Base-by-base conservation (phyloP, 30 jellyfish, hydroid and myxozoan species). In the Cassiopea xamachana region DNA sequence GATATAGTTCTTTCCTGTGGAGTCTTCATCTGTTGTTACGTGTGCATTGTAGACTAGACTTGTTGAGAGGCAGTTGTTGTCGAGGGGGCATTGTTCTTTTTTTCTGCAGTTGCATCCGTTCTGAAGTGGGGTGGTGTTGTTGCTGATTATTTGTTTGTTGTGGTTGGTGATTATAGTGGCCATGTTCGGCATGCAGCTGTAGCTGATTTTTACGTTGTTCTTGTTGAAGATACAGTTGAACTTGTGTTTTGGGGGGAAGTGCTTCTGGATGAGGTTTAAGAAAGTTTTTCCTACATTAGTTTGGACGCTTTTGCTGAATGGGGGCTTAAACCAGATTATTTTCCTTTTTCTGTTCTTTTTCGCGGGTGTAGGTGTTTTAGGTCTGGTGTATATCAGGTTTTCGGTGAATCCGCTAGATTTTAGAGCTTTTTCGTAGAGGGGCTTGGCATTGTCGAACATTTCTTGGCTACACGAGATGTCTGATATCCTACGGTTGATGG, bases 401-500 rank as follows among this genome's bases (percentile, higher is more conserved):
- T 84, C 60, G 69, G 61, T 48, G 97, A 15, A 75, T 49, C 80
- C 85, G 62, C 81, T 73, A 60, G 92, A 27, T 51, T 83, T 62
- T 46, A 84, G 96, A 64, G 97, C 93, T 46, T 73, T 69, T 58
- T 91, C 89, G 87, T 91, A 85, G 73, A 77, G 43, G 72, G 96
- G 93, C 73, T 75, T 71, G 10, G 97, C 97, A 77, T 80, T 93
- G 69, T 82, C 72, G 85, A 93, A 93, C 43, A 19, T 77, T 13
- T 45, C 49, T 89, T 93, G 76, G 90, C 68, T 89, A 87, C 97
- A 82, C 61, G 97, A 88, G 18, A 93, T 83, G 77, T 75, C 91
- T 44, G 92, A 70, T 16, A 87, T 86, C 19, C 97, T 61, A 5
- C 81, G 81, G 84, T 60, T 73, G 81, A 75, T 73, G 4, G 90